Evolutionary conservation across 2,797 vertebrate species (phyloP).

Genomic region (Lutjanus campechanus): DNA sequence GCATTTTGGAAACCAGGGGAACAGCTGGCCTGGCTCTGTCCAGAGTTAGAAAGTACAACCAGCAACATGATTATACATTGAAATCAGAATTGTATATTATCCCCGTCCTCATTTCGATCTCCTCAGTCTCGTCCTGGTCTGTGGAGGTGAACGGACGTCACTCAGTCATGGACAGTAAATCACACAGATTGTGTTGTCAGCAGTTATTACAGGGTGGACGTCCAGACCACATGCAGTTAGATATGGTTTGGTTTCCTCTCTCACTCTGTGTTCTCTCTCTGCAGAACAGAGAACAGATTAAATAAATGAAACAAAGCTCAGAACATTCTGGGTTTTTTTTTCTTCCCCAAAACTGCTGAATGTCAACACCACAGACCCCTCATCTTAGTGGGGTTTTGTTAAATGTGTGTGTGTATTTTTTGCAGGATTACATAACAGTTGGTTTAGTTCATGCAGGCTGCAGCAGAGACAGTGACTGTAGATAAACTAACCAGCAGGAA

Average conservation of each 20-base stretch:
- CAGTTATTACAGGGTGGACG: background rate
- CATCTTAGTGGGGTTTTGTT: background rate
- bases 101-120: background rate
- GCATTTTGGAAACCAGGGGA: no score
- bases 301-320: constrained; percentile 1
- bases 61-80: background rate
- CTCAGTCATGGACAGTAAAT: background rate
- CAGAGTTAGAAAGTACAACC: no score
- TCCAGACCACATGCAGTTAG: background rate
- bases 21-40: no score
- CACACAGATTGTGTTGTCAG: background rate
- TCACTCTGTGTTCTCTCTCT: constrained; percentile 7
- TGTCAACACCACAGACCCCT: background rate
- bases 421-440: constrained; percentile 13
- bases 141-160: background rate
- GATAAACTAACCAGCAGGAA: background rate
- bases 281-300: background rate
- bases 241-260: constrained; percentile 21
- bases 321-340: background rate
- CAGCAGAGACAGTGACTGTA: constrained; percentile 10
- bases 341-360: background rate
- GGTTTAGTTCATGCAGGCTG: background rate
- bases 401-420: background rate
- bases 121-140: background rate
- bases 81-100: background rate